phyloP scores from a whole-genome alignment of 1,140 invertebrate genomes.

The Drosophila simulans region DNA sequence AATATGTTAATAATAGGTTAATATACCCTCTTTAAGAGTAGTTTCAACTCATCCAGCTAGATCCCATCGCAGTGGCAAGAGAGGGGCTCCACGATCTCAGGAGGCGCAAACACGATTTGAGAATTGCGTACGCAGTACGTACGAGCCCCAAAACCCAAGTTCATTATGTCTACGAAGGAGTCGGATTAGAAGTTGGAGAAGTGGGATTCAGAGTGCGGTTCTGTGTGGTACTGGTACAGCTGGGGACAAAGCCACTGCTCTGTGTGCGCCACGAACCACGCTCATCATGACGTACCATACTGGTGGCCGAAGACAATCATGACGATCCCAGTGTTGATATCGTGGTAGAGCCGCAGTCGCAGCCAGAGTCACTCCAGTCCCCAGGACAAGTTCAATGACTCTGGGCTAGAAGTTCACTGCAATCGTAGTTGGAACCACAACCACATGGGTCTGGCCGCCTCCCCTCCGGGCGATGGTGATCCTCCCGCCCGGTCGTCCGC shows the following conservation, averaged over 20 bases:
- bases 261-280: constrained; percentile 62
- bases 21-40: not conserved
- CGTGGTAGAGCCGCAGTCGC: constrained; percentile 45
- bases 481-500: constrained; percentile 13
- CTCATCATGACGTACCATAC: constrained; percentile 36
- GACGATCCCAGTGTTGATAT: constrained; percentile 75
- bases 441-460: constrained; percentile 35
- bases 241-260: constrained; percentile 70
- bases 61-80: constrained; percentile 11
- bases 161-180: constrained; percentile 79
- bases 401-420: constrained; percentile 77
- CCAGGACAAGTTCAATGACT: constrained; percentile 81
- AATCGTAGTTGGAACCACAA: constrained; percentile 66
- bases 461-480: constrained; percentile 25
- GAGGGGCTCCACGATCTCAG: constrained; percentile 46
- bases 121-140: constrained; percentile 69
- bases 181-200: constrained; percentile 25
- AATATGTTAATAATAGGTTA: not conserved
- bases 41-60: constrained; percentile 3
- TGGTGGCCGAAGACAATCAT: constrained; percentile 50
- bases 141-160: constrained; percentile 59
- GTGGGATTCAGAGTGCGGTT: constrained; percentile 10
- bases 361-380: constrained; percentile 33
- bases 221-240: constrained; percentile 51
- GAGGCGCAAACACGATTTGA: constrained; percentile 78